Percentiles rank a stretch among this genome's conserved stretches.
Evolutionary conservation across 2,797 vertebrate species (phyloP).

Genomic region (Spinus olivaceus): DNA sequence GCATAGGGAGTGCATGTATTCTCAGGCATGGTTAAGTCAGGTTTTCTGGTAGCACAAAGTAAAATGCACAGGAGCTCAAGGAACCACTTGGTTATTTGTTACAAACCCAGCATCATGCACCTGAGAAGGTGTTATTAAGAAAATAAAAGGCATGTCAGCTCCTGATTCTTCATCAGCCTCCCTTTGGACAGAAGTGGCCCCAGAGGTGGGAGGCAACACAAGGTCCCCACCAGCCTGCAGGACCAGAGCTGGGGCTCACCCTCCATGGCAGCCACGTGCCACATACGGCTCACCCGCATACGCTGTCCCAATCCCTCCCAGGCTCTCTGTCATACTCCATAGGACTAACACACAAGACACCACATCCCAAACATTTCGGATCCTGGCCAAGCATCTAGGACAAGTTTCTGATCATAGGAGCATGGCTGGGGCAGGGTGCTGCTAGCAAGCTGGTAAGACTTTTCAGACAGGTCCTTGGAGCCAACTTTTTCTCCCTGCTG

Average conservation of each 20-base stretch:
- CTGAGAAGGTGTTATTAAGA: neutral
- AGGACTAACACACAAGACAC: neutral
- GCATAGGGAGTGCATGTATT: neutral
- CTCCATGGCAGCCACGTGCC: fast-evolving
- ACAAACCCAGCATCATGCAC: neutral
- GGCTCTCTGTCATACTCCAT: neutral
- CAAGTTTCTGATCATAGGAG: neutral
- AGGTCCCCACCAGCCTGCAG: neutral
- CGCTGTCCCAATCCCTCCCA: fast-evolving
- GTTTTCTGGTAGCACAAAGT: neutral
- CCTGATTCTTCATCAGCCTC: neutral
- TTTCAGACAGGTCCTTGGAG: neutral
- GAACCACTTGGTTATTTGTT: neutral
- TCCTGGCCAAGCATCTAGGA: neutral
- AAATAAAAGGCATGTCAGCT: neutral
- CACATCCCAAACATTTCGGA: fast-evolving
- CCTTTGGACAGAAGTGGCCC: neutral
- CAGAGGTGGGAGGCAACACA: too few species aligned
- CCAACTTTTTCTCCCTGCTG: neutral
- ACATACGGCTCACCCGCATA: fast-evolving
- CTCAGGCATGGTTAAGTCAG: neutral
- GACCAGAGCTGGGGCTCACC: fast-evolving
- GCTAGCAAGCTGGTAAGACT: neutral
- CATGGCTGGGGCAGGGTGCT: neutral
- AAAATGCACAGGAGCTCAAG: neutral